Percentiles rank a stretch among this genome's conserved stretches.
Conservation (phyloP, 2,797 vertebrate genomes). For the Botia kubotai region DNA sequence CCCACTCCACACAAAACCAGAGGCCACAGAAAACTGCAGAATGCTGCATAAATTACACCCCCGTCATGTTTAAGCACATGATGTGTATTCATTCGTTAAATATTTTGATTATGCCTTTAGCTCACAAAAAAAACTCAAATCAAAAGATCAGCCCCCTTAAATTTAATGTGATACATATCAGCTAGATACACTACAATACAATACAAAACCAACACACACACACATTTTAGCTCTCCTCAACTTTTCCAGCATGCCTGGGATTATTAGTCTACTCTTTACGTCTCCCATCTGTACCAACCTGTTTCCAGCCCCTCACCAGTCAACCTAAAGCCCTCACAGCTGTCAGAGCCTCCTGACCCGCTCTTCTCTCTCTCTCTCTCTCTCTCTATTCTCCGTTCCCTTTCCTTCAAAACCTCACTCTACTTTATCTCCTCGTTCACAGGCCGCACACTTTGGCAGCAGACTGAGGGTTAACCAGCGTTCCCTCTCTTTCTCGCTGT, state of each 20-base stretch:
- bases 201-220: constrained; percentile 31
- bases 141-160: background rate
- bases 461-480: constrained; percentile 59
- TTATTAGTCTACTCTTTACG: constrained; percentile 79
- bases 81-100: background rate
- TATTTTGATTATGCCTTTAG: background rate
- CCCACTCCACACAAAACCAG: no score
- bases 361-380: constrained; percentile 41
- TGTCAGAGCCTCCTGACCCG: constrained; percentile 76
- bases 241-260: constrained; percentile 68
- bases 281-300: constrained; percentile 77
- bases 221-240: constrained; percentile 41
- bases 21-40: no score
- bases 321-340: constrained; percentile 83
- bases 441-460: constrained; percentile 79
- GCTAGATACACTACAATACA: constrained; percentile 16
- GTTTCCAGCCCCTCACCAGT: constrained; percentile 87
- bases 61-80: background rate
- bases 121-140: background rate
- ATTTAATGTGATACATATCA: constrained; percentile 18
- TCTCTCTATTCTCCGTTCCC: constrained; percentile 63
- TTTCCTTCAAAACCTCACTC: constrained; percentile 64
- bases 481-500: constrained; percentile 48
- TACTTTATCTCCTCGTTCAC: constrained; percentile 87
- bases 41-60: no score